Evolutionary conservation across 2,888 invertebrate genomes (phyloP).

Genomic region (Mongoloraphidia duomilia): DNA sequence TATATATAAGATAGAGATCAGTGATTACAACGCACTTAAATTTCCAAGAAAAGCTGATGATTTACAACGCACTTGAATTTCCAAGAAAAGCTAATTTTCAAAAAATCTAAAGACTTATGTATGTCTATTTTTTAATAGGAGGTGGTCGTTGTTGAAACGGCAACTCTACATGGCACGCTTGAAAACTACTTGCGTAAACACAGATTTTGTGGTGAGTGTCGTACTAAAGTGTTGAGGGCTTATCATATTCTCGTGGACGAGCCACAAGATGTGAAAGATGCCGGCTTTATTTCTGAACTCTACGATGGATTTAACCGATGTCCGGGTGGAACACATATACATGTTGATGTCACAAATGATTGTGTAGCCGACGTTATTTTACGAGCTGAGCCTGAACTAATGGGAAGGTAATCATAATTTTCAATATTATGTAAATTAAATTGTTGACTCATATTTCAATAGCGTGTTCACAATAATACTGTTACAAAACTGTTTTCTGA

Average conservation of each 20-base stretch:
- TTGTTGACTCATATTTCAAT: neutral
- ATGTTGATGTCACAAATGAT: conserved; percentile 75
- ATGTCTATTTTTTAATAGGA: conserved; percentile 29
- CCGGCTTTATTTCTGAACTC: conserved; percentile 74
- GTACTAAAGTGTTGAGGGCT: conserved; percentile 75
- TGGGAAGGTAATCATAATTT: conserved; percentile 47
- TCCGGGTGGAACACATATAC: conserved; percentile 60
- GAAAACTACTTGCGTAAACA: conserved; percentile 86
- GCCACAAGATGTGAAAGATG: conserved; percentile 69
- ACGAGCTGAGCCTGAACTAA: conserved; percentile 80
- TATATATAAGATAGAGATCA: no score
- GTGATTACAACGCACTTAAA: no score
- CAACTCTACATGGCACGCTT: conserved; percentile 68
- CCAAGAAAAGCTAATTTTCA: no score
- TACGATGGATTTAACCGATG: conserved; percentile 46
- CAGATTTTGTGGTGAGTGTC: conserved; percentile 86
- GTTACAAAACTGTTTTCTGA: no score
- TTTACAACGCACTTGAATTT: no score
- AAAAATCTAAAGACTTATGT: no score
- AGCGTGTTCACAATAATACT: no score
- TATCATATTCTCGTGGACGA: conserved; percentile 78
- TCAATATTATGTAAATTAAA: no score
- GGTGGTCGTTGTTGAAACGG: conserved; percentile 75
- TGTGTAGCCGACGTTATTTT: conserved; percentile 79
- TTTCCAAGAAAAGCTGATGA: no score